These are phyloP conservation scores for Acanthiza pusilla DNA, from an alignment of 2,797 vertebrate genomes.

Conservation along the genomic window DNA sequence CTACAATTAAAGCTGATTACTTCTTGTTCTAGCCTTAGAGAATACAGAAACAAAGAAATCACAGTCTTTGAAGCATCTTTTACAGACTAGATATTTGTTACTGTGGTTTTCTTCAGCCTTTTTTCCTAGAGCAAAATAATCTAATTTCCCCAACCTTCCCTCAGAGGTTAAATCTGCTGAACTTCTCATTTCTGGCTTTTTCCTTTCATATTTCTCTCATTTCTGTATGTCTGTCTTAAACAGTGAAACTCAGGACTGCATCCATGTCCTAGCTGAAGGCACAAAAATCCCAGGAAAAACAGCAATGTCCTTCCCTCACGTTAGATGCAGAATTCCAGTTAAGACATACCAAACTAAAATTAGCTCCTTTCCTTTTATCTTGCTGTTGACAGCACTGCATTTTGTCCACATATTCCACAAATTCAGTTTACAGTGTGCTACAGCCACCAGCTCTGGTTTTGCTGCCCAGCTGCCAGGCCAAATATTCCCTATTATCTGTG, in stretches of 20 bases:
- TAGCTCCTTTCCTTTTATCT: rapidly evolving
- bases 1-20: not conserved
- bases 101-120: not conserved
- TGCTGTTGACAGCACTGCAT: not conserved
- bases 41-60: not conserved
- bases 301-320: not conserved
- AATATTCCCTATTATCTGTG: not conserved
- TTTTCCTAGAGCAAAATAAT: not conserved
- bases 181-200: not conserved
- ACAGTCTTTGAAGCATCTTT: not conserved
- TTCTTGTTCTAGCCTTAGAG: not conserved
- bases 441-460: not conserved
- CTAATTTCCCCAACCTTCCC: not conserved
- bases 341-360: not conserved
- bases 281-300: not conserved
- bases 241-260: not conserved
- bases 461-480: not conserved
- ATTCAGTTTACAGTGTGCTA: not conserved
- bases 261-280: not conserved
- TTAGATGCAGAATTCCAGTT: not conserved
- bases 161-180: not conserved
- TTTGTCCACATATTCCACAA: not conserved
- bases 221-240: not conserved
- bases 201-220: not conserved
- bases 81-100: not conserved